Evolutionary conservation across 1,140 invertebrate genomes (phyloP), one percentile per base, ranked within the genome.

Genomic region (Chionoecetes opilio): DNA sequence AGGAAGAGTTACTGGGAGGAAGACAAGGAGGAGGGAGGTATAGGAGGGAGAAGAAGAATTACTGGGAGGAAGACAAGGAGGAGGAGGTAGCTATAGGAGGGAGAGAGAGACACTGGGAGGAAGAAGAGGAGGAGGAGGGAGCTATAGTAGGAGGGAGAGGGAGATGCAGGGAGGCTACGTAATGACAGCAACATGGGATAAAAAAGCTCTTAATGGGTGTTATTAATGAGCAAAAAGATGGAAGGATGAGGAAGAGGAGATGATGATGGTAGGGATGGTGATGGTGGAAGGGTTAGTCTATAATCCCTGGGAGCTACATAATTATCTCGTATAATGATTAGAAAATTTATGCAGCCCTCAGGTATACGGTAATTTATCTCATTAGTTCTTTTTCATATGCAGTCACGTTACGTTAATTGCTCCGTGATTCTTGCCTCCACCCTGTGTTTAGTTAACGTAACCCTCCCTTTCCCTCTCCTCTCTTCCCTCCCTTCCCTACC

Each of bases 281-380:
- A 17, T 17, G 89, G 31, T 17, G 53, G 75, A 75, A 75, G 63
- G 63, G 63, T 75, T 75, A 75, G 63, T 75, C n/a, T n/a, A n/a
- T n/a, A 75, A 91, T 75, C 89, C 34, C 31, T 75, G 29, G 89
- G 89, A 29, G n/a, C n/a, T n/a, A n/a, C n/a, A n/a, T 91, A 75
- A 91, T 91, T 75, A 91, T 91, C 46, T 75, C 35, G 38, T 46
- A 46, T 91, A 91, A 91, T 91, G 89, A 91, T 91, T 91, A 91
- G 46, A 32, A 34, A 91, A 91, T 91, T 91, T 91, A 91, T 91
- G 89, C 46, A n/a, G 29, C 89, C 89, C 89, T 34, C 46, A 34
- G 46, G 89, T 34, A 34, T n/a, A n/a, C n/a, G 38, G 29, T 34
- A 91, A 91, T 91, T 91, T 75, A 91, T 75, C 6, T 46, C 35